Evolutionary conservation across 2,113 vertebrate genomes (phyloP).

Genomic region (Apteryx owenii): DNA sequence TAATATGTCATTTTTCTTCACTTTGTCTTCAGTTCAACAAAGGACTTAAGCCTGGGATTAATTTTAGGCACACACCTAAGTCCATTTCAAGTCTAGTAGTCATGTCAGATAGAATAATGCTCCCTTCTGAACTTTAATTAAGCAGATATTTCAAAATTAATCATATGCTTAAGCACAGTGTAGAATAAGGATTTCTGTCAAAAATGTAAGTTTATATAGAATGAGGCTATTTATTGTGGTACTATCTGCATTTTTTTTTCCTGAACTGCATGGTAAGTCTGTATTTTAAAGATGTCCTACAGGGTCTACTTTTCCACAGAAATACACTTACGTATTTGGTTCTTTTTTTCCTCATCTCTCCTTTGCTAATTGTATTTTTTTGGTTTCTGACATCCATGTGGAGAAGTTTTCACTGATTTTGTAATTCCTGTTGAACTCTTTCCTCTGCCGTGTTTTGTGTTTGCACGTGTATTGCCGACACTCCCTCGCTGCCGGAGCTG

Average conservation of each 20-base stretch:
- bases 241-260: background rate
- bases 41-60: background rate
- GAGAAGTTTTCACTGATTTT: fast-evolving
- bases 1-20: background rate
- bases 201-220: background rate
- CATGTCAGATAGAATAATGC: background rate
- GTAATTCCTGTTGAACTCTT: background rate
- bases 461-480: fast-evolving
- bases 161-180: background rate
- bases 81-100: constrained; percentile 8
- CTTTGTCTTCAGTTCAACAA: background rate
- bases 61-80: background rate
- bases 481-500: background rate
- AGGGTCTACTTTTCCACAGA: background rate
- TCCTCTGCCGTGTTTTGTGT: too few relatives aligned
- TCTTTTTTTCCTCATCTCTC: background rate
- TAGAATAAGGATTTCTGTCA: background rate
- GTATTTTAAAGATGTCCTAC: background rate
- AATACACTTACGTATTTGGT: background rate
- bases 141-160: constrained; percentile 29
- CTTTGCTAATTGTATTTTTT: background rate
- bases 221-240: background rate
- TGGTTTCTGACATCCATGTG: fast-evolving
- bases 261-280: background rate
- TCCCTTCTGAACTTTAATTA: constrained; percentile 31